Base-by-base conservation (phyloP, 2,113 vertebrate genomes). In the Haemorhous mexicanus region DNA sequence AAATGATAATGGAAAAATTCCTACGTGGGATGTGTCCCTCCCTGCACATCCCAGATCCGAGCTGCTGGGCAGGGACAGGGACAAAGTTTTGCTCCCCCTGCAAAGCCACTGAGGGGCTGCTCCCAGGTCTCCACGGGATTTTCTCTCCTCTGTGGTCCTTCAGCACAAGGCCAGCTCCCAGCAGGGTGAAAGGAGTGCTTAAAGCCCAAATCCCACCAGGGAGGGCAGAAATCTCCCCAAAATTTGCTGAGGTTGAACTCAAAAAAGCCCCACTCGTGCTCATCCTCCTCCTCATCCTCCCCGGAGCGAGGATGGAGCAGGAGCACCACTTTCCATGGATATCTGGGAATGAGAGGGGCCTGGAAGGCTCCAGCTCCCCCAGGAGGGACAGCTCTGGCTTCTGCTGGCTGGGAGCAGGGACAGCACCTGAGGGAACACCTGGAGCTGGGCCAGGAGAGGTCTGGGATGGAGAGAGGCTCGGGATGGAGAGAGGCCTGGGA, bases 11-110 rank as follows among this genome's bases (percentile, higher is more conserved):
- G 69, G 22, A 9, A 3, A 2, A 16, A 67, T 23, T 41, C 4
- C 9, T 0, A 1, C 0, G 0, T 9, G 8, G 61, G 82, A n/a
- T 15, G 3, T 5, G 50, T 32, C 13, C 59, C 13, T 33, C 21
- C 24, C 43, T 3, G 1, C 7, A 3, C 15, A 4, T 30, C 13
- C 43, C 63, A 1, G 9, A 37, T 4, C 55, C 11, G 3, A 28
- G 64, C 24, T 17, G 49, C 49, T 11, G 52, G 52, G 52, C 10
- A 53, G 28, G 28, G 17, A 30, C 16, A 6, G 17, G 49, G 53
- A 10, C 6, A 9, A 33, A 13, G 37, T 8, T 75, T 2, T 13
- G 26, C 26, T 2, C 5, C 16, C 24, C 37, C 28, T 32, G 35
- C 30, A 26, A 30, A 63, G 56, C 28, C 23, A 4, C 21, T 2